phyloP scores from a whole-genome alignment of 2,888 invertebrate species.

The Sinodicranocentrus sp. region DNA sequence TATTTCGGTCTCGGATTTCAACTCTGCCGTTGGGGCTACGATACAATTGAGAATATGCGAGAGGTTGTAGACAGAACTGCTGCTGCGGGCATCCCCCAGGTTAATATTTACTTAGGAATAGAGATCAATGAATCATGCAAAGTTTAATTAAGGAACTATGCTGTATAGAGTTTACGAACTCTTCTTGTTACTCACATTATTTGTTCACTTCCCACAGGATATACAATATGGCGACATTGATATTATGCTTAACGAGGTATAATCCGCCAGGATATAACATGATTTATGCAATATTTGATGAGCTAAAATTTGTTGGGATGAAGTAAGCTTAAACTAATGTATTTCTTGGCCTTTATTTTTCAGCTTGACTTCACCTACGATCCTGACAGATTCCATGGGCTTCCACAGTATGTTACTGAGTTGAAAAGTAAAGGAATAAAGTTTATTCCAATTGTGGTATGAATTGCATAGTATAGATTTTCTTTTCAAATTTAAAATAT shows the following conservation, averaged over 20 bases:
- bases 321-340: too few relatives aligned
- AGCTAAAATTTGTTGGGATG: background rate
- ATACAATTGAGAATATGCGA: conserved; percentile 83
- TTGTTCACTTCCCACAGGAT: conserved; percentile 82
- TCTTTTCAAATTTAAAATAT: background rate
- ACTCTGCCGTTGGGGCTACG: conserved; percentile 86
- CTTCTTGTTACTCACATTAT: background rate
- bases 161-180: background rate
- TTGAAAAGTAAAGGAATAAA: conserved; percentile 82
- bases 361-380: conserved; percentile 88
- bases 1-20: conserved; percentile 94
- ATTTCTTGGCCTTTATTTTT: conserved; percentile 72
- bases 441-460: conserved; percentile 74
- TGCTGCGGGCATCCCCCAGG: conserved; percentile 87
- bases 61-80: conserved; percentile 84
- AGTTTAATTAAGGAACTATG: background rate
- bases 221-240: conserved; percentile 81
- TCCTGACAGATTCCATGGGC: conserved; percentile 81
- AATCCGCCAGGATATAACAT: background rate
- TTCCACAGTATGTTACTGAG: conserved; percentile 84
- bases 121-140: background rate
- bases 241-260: conserved; percentile 85
- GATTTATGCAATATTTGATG: background rate
- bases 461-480: conserved; percentile 6
- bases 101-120: too few relatives aligned